Evolutionary conservation across 37 sponge, comb jelly and placozoan genomes (phyloP), one percentile per base, ranked within the genome.

Genomic region (Spongilla lacustris): DNA sequence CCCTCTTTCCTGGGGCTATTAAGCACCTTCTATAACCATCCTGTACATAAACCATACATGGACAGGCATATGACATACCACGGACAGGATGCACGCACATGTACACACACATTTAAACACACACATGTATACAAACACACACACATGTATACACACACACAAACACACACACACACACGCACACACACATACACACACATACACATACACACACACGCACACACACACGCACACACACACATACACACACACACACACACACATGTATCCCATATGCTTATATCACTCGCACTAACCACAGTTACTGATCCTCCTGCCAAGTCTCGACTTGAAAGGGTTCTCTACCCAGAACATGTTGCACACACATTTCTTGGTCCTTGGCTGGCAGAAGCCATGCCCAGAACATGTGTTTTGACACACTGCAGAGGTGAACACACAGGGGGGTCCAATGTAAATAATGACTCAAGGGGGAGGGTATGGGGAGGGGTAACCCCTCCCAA

Each of bases 291-390:
- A 29, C 25, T 28, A 3, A 69, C 71, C 25, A 69, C 25, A 69
- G 71, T 69, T 69, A 8, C 50, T 50, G 28, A 41, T 41, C 41
- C 6, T 41, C 41, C 41, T 28, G 71, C 28, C 41, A 9, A 41
- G 6, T 41, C 41, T 41, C 6, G 41, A 41, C 41, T 77, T 93
- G 83, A 98, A 89, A 23, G 93, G 93, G 71, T 98, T 96, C 69
- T 95, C 96, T 87, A 98, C 90, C 98, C 98, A 98, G 84, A 89
- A 93, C 31, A 73, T 82, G 33, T 82, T 73, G 74, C 98, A 98
- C 24, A 58, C 38, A 58, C 98, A 98, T 27, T 69, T 79, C 76
- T 86, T 94, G 22, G 94, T 89, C 36, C 71, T 68, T 25, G 35
- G 69, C 32, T 96, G 85, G 50, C 96, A 96, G 9, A 50, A 31